Evolutionary conservation across 30 jellyfish, hydroid and myxozoan species (phyloP).

Genomic region (Mastigias papua): DNA sequence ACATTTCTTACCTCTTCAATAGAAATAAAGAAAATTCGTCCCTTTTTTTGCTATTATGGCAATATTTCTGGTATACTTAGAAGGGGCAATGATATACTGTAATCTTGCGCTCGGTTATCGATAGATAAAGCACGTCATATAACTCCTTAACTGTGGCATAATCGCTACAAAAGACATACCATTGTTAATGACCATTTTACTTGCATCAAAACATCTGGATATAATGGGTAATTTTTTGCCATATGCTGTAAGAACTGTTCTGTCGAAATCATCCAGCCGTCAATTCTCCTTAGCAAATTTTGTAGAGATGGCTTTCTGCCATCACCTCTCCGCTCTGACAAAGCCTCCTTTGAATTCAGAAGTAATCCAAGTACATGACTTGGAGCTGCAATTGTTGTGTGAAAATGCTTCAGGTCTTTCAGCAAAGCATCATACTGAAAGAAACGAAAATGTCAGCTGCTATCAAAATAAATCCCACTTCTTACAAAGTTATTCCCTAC

Average conservation of each 20-base stretch:
- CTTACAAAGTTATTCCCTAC: no score
- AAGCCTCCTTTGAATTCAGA: constrained; percentile 37
- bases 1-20: no score
- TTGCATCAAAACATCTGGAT: constrained; percentile 63
- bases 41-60: no score
- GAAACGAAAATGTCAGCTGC: neutral
- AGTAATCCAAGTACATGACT: constrained; percentile 42
- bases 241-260: constrained; percentile 60
- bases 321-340: neutral
- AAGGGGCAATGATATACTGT: no score
- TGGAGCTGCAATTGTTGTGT: constrained; percentile 41
- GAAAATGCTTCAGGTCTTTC: constrained; percentile 74
- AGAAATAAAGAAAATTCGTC: no score
- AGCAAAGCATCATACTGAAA: constrained; percentile 70
- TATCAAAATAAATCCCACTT: no score
- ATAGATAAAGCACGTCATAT: no score
- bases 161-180: no score
- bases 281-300: constrained; percentile 37
- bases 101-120: no score
- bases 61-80: no score
- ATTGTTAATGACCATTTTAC: constrained; percentile 17
- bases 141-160: no score
- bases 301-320: neutral
- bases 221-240: constrained; percentile 52
- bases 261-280: constrained; percentile 68